Base-by-base conservation (phyloP, 2,797 vertebrate species). In the Anguilla anguilla region DNA sequence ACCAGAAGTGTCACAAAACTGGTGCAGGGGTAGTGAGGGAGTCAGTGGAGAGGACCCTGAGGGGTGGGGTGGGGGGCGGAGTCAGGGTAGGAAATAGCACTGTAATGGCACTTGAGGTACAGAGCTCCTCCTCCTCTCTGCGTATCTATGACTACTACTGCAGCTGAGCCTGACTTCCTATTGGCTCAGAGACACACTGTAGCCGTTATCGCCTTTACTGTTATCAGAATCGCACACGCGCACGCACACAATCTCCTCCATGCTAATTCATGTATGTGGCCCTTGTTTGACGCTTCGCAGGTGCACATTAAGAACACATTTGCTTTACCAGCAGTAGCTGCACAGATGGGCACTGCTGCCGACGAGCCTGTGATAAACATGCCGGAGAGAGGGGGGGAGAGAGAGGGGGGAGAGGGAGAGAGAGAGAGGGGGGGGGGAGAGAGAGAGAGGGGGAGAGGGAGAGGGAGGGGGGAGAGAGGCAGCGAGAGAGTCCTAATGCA, bases 301-400 rank as follows among this genome's bases (percentile, higher is more conserved):
- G 92, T 90, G 91, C 91, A 93, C 93, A 94, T 94, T 93, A 94
- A 92, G 92, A 91, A 51, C 59, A 92, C 86, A 91, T 94, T 94
- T 94, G 94, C 94, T 94, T 93, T 91, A 81, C 89, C 89, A 86
- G 91, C 90, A 88, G 89, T 94, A 94, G 94, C 95, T 94, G 92
- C 89, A 88, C 93, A 94, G 92, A 95, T 91, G 91, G 91, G 92
- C 87, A 19, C 84, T 90, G 91, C 90, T 91, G 92, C 92, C 90
- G 92, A 94, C 91, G 91, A 61, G 89, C 92, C 92, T 87, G 88
- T 93, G 93, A 95, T 94, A 94, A 94, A 84, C 72, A 88, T 22
- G 88, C 88, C 86, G 92, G 89, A 86, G 87, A 89, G 67, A n/a
- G 67, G 31, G 67, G 11, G 69, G 6, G 28, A 72, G 25, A 35